Conservation (phyloP, 2,888 invertebrate species). For the Drosophila conformis region DNA sequence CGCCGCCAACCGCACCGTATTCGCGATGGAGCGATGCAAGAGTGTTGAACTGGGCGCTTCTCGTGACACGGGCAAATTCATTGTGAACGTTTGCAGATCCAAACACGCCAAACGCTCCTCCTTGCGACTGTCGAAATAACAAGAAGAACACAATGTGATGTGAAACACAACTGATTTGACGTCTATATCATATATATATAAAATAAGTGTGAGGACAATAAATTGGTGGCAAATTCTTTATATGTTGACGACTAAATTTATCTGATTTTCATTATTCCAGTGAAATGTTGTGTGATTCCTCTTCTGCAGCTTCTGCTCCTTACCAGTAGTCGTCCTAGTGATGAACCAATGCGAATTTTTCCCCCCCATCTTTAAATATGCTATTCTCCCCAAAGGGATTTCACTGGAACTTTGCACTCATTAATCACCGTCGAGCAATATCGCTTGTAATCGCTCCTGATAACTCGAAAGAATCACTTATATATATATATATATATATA, state of each 20-base stretch:
- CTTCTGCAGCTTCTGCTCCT: neutral
- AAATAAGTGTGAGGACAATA: too few relatives aligned
- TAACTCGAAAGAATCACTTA: too few relatives aligned
- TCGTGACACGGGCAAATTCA: slow-evolving; percentile 90
- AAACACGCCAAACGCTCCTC: slow-evolving; percentile 93
- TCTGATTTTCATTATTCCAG: neutral
- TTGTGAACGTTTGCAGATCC: slow-evolving; percentile 95
- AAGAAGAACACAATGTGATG: slow-evolving; percentile 3
- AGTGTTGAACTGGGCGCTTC: slow-evolving; percentile 84
- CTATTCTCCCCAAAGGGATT: neutral
- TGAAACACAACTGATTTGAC: neutral
- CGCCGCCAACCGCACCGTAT: slow-evolving; percentile 62
- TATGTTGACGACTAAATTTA: neutral
- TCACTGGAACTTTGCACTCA: neutral
- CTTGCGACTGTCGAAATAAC: slow-evolving; percentile 85
- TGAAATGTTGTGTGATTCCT: neutral
- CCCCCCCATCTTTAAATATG: too few relatives aligned
- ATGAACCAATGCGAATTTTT: too few relatives aligned
- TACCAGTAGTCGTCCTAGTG: too few relatives aligned
- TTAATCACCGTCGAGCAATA: too few relatives aligned
- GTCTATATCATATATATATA: neutral
- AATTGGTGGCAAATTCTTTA: neutral
- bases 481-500: neutral
- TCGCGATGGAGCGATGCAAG: slow-evolving; percentile 75
- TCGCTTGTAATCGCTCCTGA: neutral